These are phyloP conservation scores for Sceloporus tristichus DNA, from an alignment of 2,113 vertebrate species.

Conservation along the genomic window DNA sequence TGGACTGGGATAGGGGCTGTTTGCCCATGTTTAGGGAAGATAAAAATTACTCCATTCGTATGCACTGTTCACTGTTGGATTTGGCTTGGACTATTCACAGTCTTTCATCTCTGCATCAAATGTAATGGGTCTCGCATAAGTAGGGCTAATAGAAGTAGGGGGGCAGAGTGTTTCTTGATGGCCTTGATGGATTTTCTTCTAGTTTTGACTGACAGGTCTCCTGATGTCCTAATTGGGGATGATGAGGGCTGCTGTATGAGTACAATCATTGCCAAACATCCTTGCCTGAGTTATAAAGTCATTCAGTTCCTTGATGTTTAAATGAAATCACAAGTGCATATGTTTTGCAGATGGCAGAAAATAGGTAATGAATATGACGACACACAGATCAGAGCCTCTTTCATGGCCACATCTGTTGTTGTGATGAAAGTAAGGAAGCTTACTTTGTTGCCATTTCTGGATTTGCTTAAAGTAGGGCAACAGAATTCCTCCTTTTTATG, in stretches of 20 bases:
- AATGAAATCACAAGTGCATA: too few relatives aligned
- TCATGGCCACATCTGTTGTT: too few relatives aligned
- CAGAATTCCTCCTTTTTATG: too few relatives aligned
- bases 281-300: background rate
- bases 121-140: too few relatives aligned
- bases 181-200: background rate
- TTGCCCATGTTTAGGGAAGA: background rate
- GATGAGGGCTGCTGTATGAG: background rate
- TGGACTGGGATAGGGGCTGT: background rate
- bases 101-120: background rate
- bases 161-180: background rate
- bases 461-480: too few relatives aligned
- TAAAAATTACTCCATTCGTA: background rate
- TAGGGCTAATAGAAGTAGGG: background rate
- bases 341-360: too few relatives aligned
- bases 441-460: too few relatives aligned
- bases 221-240: background rate
- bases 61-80: background rate
- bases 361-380: too few relatives aligned
- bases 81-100: background rate
- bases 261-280: background rate
- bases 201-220: background rate
- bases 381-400: too few relatives aligned
- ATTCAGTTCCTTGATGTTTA: too few relatives aligned
- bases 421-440: too few relatives aligned